A percentile compares a stretch with the other conserved stretches of the same genome.
phyloP scores from a whole-genome alignment of 2,113 vertebrate species.

The Hystrix cristata region DNA sequence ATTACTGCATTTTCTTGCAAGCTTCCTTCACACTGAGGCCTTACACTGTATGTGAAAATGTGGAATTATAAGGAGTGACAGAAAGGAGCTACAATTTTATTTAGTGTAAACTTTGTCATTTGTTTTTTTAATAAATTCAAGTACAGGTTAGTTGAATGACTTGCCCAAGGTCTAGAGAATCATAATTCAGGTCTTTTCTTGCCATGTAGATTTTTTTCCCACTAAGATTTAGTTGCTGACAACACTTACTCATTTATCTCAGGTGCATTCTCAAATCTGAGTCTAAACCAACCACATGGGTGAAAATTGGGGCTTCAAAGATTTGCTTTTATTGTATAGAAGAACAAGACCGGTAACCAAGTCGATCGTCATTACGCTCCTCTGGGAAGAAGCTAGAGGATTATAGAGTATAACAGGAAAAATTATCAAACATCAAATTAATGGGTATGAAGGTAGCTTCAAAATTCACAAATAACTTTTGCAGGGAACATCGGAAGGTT shows the following conservation, averaged over 20 bases:
- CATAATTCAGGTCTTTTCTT: not conserved
- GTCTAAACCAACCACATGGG: not conserved
- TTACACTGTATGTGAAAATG: not conserved
- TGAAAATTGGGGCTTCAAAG: not conserved
- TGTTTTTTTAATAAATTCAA: constrained; percentile 44
- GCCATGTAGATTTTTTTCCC: not conserved
- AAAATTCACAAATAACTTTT: constrained; percentile 70
- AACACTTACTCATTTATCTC: not conserved
- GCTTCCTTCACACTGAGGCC: not conserved
- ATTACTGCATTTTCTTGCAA: not conserved
- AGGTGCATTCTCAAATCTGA: not conserved
- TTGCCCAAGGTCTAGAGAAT: not conserved
- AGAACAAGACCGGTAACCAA: constrained; percentile 74
- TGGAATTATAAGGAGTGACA: not conserved
- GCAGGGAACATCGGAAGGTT: constrained; percentile 26
- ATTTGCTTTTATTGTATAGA: constrained; percentile 63
- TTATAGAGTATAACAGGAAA: constrained; percentile 72
- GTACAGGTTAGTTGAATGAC: not conserved
- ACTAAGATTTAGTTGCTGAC: not conserved
- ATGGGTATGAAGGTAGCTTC: constrained; percentile 73
- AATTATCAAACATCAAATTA: constrained; percentile 81
- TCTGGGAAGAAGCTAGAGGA: constrained; percentile 72
- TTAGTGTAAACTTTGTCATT: constrained; percentile 33
- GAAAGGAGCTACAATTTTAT: not conserved
- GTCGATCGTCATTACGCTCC: constrained; percentile 61